Percentiles rank a stretch among this genome's conserved stretches.
These are phyloP conservation scores for Drosophila kanekoi DNA, from an alignment of 2,888 invertebrate genomes.

Conservation along the genomic window DNA sequence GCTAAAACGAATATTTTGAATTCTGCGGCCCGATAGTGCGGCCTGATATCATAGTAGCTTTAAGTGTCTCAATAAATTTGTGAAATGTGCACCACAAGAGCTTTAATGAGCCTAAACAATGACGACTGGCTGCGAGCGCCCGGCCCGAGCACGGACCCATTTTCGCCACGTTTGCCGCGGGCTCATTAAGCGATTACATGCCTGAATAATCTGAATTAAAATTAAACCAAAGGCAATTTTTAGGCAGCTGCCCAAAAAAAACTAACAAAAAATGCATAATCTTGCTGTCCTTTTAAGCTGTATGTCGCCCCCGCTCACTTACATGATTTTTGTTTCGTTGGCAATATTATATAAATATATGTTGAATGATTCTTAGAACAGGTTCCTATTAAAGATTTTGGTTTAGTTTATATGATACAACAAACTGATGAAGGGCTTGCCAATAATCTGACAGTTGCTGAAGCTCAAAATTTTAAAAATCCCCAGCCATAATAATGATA, in stretches of 20 bases:
- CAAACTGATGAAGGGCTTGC: too few species aligned
- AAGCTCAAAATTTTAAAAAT: too few species aligned
- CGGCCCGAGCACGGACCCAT: background rate
- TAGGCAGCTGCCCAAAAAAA: background rate
- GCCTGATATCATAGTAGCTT: constrained; percentile 15
- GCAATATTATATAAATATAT: too few species aligned
- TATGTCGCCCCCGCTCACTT: background rate
- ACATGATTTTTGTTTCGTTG: background rate
- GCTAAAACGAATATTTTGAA: constrained; percentile 28
- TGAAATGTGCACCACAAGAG: constrained; percentile 2
- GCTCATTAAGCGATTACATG: background rate
- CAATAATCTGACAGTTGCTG: too few species aligned
- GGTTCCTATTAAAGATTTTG: too few species aligned
- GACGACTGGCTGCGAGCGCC: background rate
- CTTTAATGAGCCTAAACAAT: constrained; percentile 6
- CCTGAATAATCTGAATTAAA: background rate
- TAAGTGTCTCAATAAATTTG: constrained; percentile 14
- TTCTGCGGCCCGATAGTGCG: constrained; percentile 11
- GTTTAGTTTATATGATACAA: too few species aligned
- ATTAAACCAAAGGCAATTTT: constrained; percentile 1
- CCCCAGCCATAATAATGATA: too few species aligned
- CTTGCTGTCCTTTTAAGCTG: background rate
- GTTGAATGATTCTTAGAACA: too few species aligned
- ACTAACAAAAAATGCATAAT: background rate
- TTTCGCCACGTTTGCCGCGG: background rate